Conservation (phyloP, 1,140 invertebrate genomes). For the Wasmannia auropunctata region DNA sequence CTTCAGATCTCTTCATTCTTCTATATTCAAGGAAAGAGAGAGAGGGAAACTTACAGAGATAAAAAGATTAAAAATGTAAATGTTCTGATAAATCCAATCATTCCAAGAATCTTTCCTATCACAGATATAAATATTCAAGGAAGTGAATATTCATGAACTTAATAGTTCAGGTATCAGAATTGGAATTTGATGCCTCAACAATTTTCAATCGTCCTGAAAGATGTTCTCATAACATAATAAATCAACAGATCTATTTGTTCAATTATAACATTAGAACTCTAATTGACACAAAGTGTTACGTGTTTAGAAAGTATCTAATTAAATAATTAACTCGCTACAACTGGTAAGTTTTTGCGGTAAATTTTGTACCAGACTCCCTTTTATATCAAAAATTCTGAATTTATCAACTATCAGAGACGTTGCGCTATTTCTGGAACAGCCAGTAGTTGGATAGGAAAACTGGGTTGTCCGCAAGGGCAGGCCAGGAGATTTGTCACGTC, state of each 20-base stretch:
- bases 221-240: neutral
- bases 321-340: neutral
- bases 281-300: neutral
- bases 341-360: neutral
- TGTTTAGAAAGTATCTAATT: neutral
- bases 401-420: constrained; percentile 11
- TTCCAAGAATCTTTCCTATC: constrained; percentile 17
- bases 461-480: constrained; percentile 53
- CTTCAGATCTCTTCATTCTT: neutral
- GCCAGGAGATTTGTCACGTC: constrained; percentile 69
- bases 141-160: constrained; percentile 44
- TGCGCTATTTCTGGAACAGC: constrained; percentile 21
- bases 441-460: constrained; percentile 51
- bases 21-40: neutral
- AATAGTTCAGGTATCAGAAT: constrained; percentile 15
- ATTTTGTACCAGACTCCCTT: neutral
- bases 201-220: neutral
- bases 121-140: constrained; percentile 27
- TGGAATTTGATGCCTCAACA: constrained; percentile 18
- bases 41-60: neutral
- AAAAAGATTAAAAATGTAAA: constrained; percentile 34
- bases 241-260: neutral
- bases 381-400: constrained; percentile 29
- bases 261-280: neutral
- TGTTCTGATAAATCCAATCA: constrained; percentile 37